These are phyloP conservation scores for Neodontobutis hainanensis DNA, from an alignment of 2,113 vertebrate species.

Conservation along the genomic window DNA sequence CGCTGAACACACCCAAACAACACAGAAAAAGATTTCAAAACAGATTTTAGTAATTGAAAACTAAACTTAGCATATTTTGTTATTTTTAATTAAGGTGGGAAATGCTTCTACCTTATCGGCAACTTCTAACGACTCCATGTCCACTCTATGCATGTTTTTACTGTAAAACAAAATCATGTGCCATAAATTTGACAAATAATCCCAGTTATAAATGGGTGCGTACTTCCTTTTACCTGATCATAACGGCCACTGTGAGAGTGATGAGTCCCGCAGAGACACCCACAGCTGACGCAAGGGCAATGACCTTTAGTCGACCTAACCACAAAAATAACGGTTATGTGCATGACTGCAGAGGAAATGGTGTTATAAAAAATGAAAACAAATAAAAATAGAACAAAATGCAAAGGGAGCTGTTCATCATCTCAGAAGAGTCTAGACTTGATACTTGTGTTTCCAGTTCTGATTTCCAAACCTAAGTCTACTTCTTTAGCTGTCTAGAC, in stretches of 20 bases:
- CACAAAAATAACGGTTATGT: constrained; percentile 4
- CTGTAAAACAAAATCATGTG: constrained; percentile 48
- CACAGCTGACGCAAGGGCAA: constrained; percentile 79
- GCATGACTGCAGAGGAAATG: neutral
- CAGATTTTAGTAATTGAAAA: no score
- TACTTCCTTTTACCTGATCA: constrained; percentile 77
- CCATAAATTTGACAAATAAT: neutral
- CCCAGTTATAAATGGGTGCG: neutral
- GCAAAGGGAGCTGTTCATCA: constrained; percentile 44
- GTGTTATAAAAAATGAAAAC: neutral
- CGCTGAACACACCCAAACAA: constrained; percentile 46
- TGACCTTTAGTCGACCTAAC: constrained; percentile 78
- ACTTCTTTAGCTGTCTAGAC: constrained; percentile 70
- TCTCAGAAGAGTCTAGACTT: constrained; percentile 56
- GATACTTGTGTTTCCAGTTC: constrained; percentile 66
- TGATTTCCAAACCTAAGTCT: constrained; percentile 60
- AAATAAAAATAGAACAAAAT: constrained; percentile 13
- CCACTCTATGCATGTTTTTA: constrained; percentile 82
- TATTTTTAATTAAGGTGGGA: neutral
- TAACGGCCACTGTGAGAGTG: constrained; percentile 79
- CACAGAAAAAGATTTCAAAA: neutral
- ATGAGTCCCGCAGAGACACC: constrained; percentile 80
- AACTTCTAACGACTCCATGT: constrained; percentile 63
- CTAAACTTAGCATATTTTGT: no score
- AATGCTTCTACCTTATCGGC: constrained; percentile 64